These are phyloP conservation scores for Pristionchus exspectatus DNA, from an alignment of 2,888 invertebrate species.

Conservation along the genomic window DNA sequence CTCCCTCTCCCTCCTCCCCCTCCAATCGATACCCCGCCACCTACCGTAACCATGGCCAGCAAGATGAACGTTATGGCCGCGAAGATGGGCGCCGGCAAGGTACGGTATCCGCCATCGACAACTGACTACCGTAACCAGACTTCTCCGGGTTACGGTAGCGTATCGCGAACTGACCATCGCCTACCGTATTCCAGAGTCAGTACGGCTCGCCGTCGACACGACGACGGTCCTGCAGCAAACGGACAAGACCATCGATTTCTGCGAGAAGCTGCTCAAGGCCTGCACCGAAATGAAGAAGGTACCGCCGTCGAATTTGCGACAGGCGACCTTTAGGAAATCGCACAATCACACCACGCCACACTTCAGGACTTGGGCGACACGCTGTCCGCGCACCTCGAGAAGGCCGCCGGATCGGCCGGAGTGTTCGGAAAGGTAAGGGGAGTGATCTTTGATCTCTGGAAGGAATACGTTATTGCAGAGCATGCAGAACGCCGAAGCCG, in stretches of 20 bases:
- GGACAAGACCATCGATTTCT: not conserved
- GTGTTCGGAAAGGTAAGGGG: not conserved
- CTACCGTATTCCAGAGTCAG: conserved; percentile 26
- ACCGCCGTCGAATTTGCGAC: not conserved
- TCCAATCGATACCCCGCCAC: not conserved
- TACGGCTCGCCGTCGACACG: conserved; percentile 35
- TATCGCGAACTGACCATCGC: not conserved
- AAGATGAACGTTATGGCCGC: conserved; percentile 15
- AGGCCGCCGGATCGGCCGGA: conserved; percentile 2
- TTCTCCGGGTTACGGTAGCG: not conserved
- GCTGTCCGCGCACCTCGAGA: conserved; percentile 10
- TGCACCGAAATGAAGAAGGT: conserved; percentile 34
- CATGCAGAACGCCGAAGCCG: conserved; percentile 12
- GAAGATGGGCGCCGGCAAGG: conserved; percentile 42
- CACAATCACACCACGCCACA: not conserved
- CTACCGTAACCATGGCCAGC: conserved; percentile 7
- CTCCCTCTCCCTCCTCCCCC: not conserved
- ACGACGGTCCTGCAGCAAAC: not conserved
- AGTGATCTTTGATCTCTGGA: not conserved
- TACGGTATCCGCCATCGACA: not conserved
- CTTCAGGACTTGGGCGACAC: not conserved
- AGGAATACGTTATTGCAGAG: not conserved
- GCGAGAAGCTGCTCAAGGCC: conserved; percentile 15
- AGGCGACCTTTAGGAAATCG: not conserved
- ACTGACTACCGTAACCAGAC: not conserved